Evolutionary conservation across 1,140 invertebrate species (phyloP), one percentile per base, ranked within the genome.

Genomic region (Rhagoletis zephyria): DNA sequence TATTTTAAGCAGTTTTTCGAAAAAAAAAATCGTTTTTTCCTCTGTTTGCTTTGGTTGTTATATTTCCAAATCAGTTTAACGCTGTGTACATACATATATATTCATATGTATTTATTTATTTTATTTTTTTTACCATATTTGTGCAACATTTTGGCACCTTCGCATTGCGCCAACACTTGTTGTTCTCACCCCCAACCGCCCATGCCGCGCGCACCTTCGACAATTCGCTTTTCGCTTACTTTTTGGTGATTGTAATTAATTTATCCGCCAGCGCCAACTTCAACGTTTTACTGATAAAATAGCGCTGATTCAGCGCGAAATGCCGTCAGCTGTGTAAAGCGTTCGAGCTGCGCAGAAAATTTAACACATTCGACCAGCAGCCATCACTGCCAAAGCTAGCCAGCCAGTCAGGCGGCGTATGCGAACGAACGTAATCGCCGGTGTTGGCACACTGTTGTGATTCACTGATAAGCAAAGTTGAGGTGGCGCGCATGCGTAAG

Each of bases 401-500:
- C 14, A 74, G 67, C 67, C 67, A 74, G 3, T 48, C 40, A n/a
- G 67, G 67, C 40, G 74, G 74, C 74, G 45, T 6, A 45, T 56
- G 3, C 2, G 51, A 7, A 5, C 51, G 30, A 30, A 30, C 30
- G 30, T 30, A 56, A 51, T 51, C 16, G 48, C 45, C 40, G 4
- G 70, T 40, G 6, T 19, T 77, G 70, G 14, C 45, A 51, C 48
- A 51, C 45, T 81, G 48, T 81, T 81, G 74, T 81, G 74, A 81
- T 81, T 81, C 74, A 81, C 74, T 81, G 74, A 81, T 81, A 81
- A 81, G 48, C 74, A 7, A 19, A 56, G 74, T 81, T 81, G 51
- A 81, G 74, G 74, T 56, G 74, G 74, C 74, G 74, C 74, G 74
- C 48, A 81, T 81, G 74, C 74, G 74, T 81, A 81, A 81, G 74